Conservation (phyloP, 2,797 vertebrate species). For the Sternotherus odoratus region DNA sequence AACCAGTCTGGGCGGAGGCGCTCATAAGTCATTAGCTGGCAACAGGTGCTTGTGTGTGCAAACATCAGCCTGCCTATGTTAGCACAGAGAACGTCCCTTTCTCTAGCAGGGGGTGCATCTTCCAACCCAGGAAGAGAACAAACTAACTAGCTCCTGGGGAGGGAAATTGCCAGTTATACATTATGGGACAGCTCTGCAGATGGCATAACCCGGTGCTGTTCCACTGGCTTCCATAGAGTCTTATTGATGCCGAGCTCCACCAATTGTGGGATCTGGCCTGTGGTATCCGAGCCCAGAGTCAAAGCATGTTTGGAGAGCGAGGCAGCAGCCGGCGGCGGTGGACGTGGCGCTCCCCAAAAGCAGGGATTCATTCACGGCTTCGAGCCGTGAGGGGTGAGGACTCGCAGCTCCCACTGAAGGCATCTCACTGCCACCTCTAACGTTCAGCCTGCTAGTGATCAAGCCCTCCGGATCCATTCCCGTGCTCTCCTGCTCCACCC, state of each 20-base stretch:
- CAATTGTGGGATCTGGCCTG: neutral
- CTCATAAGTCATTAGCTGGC: neutral
- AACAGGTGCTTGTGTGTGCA: neutral
- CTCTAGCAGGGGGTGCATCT: fast-evolving
- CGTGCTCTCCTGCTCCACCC: neutral
- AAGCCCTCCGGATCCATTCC: neutral
- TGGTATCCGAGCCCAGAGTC: neutral
- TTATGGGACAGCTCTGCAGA: neutral
- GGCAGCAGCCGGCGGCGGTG: fast-evolving
- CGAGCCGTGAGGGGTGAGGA: neutral
- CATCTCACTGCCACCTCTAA: neutral
- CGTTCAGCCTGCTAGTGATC: neutral
- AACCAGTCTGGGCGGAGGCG: neutral
- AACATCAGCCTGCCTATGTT: fast-evolving
- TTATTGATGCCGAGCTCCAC: too few species aligned
- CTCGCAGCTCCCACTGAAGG: neutral
- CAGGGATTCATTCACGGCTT: neutral
- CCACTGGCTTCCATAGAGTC: neutral
- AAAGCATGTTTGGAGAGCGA: neutral
- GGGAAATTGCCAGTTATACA: neutral
- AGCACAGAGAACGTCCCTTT: neutral
- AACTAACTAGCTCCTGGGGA: neutral
- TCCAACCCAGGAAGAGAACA: neutral
- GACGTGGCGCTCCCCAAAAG: neutral
- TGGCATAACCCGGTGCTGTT: neutral